Evolutionary conservation across 1,140 invertebrate species (phyloP).

Genomic region (Drosophila rufa): DNA sequence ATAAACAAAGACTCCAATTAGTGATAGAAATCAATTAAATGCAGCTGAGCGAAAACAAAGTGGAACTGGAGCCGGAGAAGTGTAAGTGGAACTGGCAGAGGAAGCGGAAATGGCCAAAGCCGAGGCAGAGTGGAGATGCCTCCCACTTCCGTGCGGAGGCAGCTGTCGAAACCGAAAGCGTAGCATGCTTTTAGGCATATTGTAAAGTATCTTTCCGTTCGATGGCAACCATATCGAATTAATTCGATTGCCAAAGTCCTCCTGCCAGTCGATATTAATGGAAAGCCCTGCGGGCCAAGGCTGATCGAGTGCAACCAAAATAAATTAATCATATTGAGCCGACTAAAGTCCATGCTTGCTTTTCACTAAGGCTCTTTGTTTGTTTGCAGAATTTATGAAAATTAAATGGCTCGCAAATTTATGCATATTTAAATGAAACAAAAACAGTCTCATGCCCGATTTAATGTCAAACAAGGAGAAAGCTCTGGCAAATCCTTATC

Average conservation of each 20-base stretch:
- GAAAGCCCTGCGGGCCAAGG: neutral
- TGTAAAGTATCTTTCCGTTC: conserved; percentile 9
- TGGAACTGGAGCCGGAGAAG: neutral
- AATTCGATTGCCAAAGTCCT: conserved; percentile 4
- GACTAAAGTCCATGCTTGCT: conserved; percentile 1
- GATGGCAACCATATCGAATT: conserved; percentile 1
- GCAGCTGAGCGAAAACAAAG: conserved; percentile 29
- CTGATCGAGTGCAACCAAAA: conserved; percentile 19
- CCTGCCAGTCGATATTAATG: conserved; percentile 24
- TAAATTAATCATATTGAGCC: conserved; percentile 26
- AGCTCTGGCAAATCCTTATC: conserved; percentile 35
- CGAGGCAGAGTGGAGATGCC: conserved; percentile 1
- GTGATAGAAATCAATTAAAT: conserved; percentile 59
- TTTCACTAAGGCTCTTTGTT: conserved; percentile 5
- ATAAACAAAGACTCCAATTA: conserved; percentile 63
- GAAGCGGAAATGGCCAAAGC: conserved; percentile 17
- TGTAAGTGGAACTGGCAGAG: conserved; percentile 4
- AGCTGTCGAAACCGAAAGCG: conserved; percentile 6
- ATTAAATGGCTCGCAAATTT: conserved; percentile 64
- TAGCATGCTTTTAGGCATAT: conserved; percentile 35
- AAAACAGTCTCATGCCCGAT: conserved; percentile 56
- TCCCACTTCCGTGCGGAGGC: neutral
- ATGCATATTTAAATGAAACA: conserved; percentile 75
- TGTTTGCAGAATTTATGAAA: conserved; percentile 47
- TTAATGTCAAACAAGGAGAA: conserved; percentile 57